Percentiles rank a stretch among this genome's conserved stretches.
phyloP scores from a whole-genome alignment of 2,888 invertebrate species.

The Drosophila koepferae region DNA sequence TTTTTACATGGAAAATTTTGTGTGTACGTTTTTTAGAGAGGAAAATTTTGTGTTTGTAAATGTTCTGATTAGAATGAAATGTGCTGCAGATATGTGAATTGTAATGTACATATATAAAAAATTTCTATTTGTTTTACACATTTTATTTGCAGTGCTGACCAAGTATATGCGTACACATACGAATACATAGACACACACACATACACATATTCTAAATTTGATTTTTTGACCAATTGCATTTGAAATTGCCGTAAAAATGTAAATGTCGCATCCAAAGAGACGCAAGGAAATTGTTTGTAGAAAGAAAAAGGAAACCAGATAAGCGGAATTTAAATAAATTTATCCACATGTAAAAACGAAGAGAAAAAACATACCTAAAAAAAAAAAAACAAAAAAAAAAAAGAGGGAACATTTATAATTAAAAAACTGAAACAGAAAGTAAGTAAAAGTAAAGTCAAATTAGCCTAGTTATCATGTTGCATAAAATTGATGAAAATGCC shows the following conservation, averaged over 20 bases:
- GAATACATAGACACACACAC: neutral
- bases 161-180: conserved; percentile 18
- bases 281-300: conserved; percentile 42
- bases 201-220: conserved; percentile 31
- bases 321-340: conserved; percentile 34
- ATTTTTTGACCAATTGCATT: conserved; percentile 37
- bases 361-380: conserved; percentile 22
- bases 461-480: conserved; percentile 67
- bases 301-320: conserved; percentile 6
- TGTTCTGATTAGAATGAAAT: conserved; percentile 52
- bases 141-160: conserved; percentile 50
- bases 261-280: conserved; percentile 40
- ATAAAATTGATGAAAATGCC: conserved; percentile 65
- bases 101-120: conserved; percentile 3
- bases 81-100: conserved; percentile 5
- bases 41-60: conserved; percentile 55
- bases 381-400: conserved; percentile 27
- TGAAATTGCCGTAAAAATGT: conserved; percentile 66
- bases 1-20: conserved; percentile 62
- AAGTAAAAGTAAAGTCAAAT: conserved; percentile 22
- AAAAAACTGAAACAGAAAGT: conserved; percentile 15
- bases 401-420: conserved; percentile 14
- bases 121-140: conserved; percentile 5
- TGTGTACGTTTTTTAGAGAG: conserved; percentile 37
- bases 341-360: conserved; percentile 31